These are phyloP conservation scores for Benitochromis conjunctus DNA, from an alignment of 2,113 vertebrate genomes.

Conservation along the genomic window DNA sequence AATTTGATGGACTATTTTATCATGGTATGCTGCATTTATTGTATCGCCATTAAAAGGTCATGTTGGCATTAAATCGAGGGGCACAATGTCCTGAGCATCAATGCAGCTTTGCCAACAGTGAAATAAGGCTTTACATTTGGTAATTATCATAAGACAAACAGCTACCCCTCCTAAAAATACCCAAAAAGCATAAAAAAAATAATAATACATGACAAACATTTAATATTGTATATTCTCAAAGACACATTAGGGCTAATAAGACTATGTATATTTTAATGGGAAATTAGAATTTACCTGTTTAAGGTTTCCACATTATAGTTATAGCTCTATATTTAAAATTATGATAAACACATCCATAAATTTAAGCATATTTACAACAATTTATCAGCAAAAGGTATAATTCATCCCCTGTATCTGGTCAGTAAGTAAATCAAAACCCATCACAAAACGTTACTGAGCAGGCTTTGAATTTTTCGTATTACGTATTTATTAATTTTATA, in stretches of 20 bases:
- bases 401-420: not conserved
- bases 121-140: not conserved
- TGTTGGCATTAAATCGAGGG: conserved; percentile 5
- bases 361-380: not conserved
- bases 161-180: not conserved
- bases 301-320: not conserved
- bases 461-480: not conserved
- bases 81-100: not conserved
- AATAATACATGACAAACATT: not conserved
- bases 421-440: not conserved
- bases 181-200: not conserved
- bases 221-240: not conserved
- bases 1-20: conserved; percentile 35
- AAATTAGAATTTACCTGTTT: not conserved
- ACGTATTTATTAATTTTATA: not conserved
- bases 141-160: not conserved
- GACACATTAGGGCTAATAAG: not conserved
- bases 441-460: not conserved
- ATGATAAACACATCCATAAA: not conserved
- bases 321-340: not conserved
- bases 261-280: not conserved
- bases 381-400: not conserved
- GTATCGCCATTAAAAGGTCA: conserved; percentile 28
- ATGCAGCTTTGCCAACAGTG: not conserved
- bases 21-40: conserved; percentile 7